Evolutionary conservation across 2,888 invertebrate species (phyloP).

Genomic region (Ethmia dodecea): DNA sequence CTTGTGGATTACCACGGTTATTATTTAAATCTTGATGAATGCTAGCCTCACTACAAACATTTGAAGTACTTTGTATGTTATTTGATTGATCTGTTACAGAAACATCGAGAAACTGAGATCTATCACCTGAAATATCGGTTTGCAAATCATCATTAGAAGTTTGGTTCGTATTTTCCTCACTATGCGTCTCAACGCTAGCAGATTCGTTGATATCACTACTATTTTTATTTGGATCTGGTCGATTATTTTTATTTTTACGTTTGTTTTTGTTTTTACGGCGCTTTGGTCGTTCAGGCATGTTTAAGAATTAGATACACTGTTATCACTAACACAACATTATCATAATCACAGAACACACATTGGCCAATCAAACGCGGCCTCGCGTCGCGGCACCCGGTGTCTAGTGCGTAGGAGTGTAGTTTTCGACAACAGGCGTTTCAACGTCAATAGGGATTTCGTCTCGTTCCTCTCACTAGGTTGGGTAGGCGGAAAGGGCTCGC

Average conservation of each 20-base stretch:
- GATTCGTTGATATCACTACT: conserved; percentile 32
- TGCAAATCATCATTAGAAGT: not conserved
- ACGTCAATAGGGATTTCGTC: conserved; percentile 42
- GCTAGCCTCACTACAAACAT: conserved; percentile 10
- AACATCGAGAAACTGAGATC: not conserved
- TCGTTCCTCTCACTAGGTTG: conserved; percentile 33
- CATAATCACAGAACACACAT: conserved; percentile 50
- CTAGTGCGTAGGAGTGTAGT: conserved; percentile 55
- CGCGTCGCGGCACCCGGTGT: conserved; percentile 48
- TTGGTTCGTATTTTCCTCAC: conserved; percentile 16
- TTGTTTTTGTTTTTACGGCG: conserved; percentile 69
- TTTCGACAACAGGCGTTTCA: conserved; percentile 32
- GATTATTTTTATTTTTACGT: conserved; percentile 60
- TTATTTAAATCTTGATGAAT: conserved; percentile 40
- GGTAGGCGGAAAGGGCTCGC: conserved; percentile 53
- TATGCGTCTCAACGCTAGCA: conserved; percentile 27
- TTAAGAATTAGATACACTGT: conserved; percentile 44
- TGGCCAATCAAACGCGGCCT: conserved; percentile 37
- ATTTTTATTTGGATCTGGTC: conserved; percentile 35
- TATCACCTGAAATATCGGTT: conserved; percentile 5
- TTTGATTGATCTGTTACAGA: conserved; percentile 3
- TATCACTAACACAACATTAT: conserved; percentile 58
- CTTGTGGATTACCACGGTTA: conserved; percentile 27
- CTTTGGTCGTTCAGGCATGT: conserved; percentile 65
- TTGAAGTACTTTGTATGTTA: conserved; percentile 7